Percentiles rank a stretch among this genome's conserved stretches.
Evolutionary conservation across 2,888 invertebrate species (phyloP).

Genomic region (Diarsia brunnea): DNA sequence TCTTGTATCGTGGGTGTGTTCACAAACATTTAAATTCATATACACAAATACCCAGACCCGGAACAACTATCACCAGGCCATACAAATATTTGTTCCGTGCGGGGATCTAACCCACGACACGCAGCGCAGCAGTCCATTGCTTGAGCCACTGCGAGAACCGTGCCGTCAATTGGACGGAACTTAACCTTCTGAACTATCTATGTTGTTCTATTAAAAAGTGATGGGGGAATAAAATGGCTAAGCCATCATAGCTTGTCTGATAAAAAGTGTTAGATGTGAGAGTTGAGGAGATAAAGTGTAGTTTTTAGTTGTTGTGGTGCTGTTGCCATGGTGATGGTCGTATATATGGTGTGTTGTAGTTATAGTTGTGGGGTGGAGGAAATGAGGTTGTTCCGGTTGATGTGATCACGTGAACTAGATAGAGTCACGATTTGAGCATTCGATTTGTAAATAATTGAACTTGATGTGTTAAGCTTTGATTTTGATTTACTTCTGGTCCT

Average conservation of each 20-base stretch:
- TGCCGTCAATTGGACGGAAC: no score
- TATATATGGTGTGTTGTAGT: constrained; percentile 1
- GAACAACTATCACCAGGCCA: no score
- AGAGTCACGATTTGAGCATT: not conserved
- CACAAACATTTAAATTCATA: no score
- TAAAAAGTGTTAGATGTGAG: constrained; percentile 62
- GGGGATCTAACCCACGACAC: no score
- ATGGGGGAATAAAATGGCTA: no score
- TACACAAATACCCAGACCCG: no score
- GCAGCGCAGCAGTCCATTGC: no score
- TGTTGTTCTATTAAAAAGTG: no score
- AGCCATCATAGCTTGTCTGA: constrained; percentile 56
- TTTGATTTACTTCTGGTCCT: not conserved
- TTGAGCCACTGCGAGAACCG: no score
- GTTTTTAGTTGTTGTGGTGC: constrained; percentile 48
- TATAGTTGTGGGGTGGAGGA: constrained; percentile 20
- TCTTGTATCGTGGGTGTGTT: no score
- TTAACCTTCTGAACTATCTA: no score
- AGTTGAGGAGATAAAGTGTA: constrained; percentile 53
- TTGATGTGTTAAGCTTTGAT: not conserved
- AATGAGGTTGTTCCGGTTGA: constrained; percentile 51
- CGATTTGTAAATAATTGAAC: not conserved
- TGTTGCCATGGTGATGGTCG: constrained; percentile 42
- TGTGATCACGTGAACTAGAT: not conserved
- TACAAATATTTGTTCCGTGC: no score